These are phyloP conservation scores for Acinonyx jubatus DNA, from an alignment of 2,113 vertebrate genomes.

Conservation along the genomic window DNA sequence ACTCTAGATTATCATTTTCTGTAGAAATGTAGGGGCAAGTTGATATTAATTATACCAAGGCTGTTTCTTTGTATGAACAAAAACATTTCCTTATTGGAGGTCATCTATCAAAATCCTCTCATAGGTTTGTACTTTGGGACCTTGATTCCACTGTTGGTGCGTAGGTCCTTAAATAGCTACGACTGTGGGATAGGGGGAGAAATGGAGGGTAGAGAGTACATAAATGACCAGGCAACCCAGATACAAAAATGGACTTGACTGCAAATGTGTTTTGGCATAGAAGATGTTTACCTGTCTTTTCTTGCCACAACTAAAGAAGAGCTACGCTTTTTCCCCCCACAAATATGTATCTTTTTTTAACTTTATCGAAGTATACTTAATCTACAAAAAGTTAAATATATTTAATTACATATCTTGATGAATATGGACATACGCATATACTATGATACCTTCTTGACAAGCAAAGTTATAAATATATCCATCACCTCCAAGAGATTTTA, in stretches of 20 bases:
- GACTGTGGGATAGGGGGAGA: not conserved
- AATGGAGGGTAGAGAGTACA: not conserved
- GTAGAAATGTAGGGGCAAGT: not conserved
- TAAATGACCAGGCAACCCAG: not conserved
- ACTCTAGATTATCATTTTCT: not conserved
- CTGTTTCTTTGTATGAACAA: not conserved
- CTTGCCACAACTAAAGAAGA: not conserved
- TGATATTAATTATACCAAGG: not conserved
- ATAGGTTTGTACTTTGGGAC: not conserved
- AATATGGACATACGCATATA: not conserved
- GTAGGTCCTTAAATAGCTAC: not conserved
- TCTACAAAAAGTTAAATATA: not conserved
- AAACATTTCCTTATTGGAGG: not conserved
- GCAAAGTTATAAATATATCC: not conserved
- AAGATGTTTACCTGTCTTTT: not conserved
- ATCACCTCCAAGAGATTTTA: not conserved
- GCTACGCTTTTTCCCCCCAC: not conserved
- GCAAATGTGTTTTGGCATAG: not conserved
- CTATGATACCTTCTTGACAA: not conserved
- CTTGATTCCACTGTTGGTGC: not conserved
- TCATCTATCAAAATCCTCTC: not conserved
- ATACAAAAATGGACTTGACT: not conserved
- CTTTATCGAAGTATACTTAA: not conserved
- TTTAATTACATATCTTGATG: not conserved
- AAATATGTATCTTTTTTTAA: not conserved